Percentiles rank a stretch among this genome's conserved stretches.
Conservation (phyloP, 1,140 invertebrate species). For the Portunus trituberculatus region DNA sequence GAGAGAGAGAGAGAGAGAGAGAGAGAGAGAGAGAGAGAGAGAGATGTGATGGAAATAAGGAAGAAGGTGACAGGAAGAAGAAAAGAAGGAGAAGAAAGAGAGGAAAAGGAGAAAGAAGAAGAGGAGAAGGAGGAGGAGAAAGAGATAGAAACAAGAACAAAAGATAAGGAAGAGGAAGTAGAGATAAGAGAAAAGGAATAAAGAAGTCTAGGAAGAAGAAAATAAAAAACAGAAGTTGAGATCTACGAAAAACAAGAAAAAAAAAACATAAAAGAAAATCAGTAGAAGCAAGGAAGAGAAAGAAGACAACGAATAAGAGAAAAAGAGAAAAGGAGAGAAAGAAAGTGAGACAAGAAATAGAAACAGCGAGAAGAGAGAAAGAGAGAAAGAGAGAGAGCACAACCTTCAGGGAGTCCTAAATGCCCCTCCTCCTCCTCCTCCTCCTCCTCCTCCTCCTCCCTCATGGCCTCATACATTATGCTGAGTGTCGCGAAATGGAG, state of each 20-base stretch:
- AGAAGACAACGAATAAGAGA: not conserved
- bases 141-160: too few relatives aligned
- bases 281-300: not conserved
- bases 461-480: constrained; percentile 21
- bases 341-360: not conserved
- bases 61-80: not conserved
- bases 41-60: not conserved
- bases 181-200: not conserved
- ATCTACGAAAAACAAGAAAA: too few relatives aligned
- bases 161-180: not conserved
- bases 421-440: not conserved
- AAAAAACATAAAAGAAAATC: too few relatives aligned
- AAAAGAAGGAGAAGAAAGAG: not conserved
- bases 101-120: too few relatives aligned
- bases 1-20: not conserved
- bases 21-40: not conserved
- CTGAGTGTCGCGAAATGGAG: not conserved
- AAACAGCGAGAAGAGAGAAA: not conserved
- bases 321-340: not conserved
- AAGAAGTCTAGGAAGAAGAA: not conserved
- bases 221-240: not conserved
- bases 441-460: not conserved
- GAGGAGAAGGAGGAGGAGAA: too few relatives aligned
- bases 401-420: not conserved
- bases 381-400: not conserved